Evolutionary conservation across 2,113 vertebrate species (phyloP).

Genomic region (Carassius gibelio): DNA sequence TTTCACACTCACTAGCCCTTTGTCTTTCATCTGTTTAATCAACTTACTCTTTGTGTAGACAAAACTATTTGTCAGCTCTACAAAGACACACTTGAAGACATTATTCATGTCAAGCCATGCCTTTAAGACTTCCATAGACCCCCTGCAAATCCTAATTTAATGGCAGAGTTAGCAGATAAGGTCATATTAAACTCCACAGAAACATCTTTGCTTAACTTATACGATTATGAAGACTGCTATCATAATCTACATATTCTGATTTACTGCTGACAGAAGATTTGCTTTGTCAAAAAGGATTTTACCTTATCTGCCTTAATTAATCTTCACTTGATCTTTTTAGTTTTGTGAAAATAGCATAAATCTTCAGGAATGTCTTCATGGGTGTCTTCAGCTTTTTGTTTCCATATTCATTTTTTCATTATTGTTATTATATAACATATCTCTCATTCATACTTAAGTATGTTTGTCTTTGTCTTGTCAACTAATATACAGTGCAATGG

Average conservation of each 20-base stretch:
- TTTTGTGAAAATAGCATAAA: slow-evolving; percentile 6
- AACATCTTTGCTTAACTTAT: slow-evolving; percentile 2
- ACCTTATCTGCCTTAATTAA: background rate
- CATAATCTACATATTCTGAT: slow-evolving; percentile 22
- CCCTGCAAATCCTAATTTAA: slow-evolving; percentile 7
- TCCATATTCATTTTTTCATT: slow-evolving; percentile 16
- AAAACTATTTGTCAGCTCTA: slow-evolving; percentile 28
- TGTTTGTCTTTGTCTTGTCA: too few relatives aligned
- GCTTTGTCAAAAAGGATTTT: slow-evolving; percentile 14
- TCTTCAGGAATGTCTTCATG: background rate
- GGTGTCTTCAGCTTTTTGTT: slow-evolving; percentile 20
- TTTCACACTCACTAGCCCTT: slow-evolving; percentile 3
- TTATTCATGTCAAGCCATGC: background rate
- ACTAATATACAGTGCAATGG: too few relatives aligned
- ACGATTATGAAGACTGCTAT: background rate
- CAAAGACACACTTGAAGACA: background rate
- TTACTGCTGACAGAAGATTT: background rate
- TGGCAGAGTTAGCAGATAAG: slow-evolving; percentile 13
- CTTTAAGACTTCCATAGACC: background rate
- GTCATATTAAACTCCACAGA: slow-evolving; percentile 1
- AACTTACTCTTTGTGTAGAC: slow-evolving; percentile 8
- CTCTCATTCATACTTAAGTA: too few relatives aligned
- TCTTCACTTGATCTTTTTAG: background rate
- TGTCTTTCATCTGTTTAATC: slow-evolving; percentile 39
- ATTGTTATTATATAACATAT: too few relatives aligned